These are phyloP conservation scores for Carposina sasakii DNA, from an alignment of 1,140 invertebrate genomes.

Conservation along the genomic window DNA sequence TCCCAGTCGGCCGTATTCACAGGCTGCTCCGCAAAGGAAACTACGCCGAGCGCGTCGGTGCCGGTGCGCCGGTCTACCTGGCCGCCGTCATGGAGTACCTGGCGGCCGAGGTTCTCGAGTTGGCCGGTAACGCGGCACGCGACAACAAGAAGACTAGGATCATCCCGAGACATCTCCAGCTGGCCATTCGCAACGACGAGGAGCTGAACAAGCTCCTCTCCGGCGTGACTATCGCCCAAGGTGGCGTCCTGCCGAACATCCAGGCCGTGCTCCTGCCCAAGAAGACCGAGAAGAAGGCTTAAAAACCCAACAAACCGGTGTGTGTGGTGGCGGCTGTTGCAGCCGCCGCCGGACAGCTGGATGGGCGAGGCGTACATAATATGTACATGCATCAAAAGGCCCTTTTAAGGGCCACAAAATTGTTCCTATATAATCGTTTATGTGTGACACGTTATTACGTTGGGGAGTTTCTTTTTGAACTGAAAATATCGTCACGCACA, in stretches of 20 bases:
- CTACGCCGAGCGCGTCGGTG: conserved; percentile 78
- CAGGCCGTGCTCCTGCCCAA: conserved; percentile 78
- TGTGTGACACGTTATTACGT: too few species aligned
- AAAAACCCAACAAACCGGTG: neutral
- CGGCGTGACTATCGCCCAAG: conserved; percentile 88
- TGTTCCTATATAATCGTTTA: too few species aligned
- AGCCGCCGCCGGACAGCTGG: too few species aligned
- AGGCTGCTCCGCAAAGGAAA: conserved; percentile 79
- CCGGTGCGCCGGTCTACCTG: conserved; percentile 78
- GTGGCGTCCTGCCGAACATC: conserved; percentile 87
- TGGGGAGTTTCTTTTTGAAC: too few species aligned
- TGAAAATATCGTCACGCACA: too few species aligned
- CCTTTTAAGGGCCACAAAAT: too few species aligned
- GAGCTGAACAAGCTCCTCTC: conserved; percentile 86
- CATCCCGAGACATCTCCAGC: conserved; percentile 85
- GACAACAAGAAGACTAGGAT: conserved; percentile 79
- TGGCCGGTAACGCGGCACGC: conserved; percentile 84
- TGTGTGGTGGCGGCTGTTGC: too few species aligned
- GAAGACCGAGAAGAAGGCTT: conserved; percentile 59
- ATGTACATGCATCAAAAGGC: too few species aligned
- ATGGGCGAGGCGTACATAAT: too few species aligned
- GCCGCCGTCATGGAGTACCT: conserved; percentile 76
- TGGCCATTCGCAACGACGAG: conserved; percentile 90
- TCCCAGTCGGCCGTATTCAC: conserved; percentile 78
- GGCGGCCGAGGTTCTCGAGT: conserved; percentile 77